Evolutionary conservation across 2,797 vertebrate genomes (phyloP).

Genomic region (Naso thynnoides): DNA sequence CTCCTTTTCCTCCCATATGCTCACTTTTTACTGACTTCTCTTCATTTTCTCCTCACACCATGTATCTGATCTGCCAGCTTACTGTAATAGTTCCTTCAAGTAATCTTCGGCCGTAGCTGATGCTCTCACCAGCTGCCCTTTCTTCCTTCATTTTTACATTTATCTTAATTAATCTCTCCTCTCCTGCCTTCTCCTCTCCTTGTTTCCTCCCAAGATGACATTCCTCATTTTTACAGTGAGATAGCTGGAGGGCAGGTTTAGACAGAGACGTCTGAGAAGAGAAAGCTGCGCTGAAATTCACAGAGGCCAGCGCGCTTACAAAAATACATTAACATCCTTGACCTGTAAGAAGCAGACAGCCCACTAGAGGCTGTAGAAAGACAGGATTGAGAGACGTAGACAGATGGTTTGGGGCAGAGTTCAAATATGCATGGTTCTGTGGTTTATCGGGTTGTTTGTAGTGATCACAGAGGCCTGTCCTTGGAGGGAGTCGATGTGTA

Average conservation of each 20-base stretch:
- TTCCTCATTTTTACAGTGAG: slow-evolving; percentile 57
- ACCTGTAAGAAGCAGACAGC: slow-evolving; percentile 46
- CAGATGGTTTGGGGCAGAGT: not conserved
- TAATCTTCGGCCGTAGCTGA: slow-evolving; percentile 33
- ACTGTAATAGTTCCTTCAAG: slow-evolving; percentile 49
- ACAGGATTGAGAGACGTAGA: not conserved
- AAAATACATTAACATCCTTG: slow-evolving; percentile 54
- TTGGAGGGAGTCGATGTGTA: slow-evolving; percentile 1
- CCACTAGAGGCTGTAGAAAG: slow-evolving; percentile 21
- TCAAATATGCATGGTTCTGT: slow-evolving; percentile 3
- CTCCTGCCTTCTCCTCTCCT: slow-evolving; percentile 5
- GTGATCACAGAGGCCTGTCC: slow-evolving; percentile 24
- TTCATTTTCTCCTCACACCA: slow-evolving; percentile 41
- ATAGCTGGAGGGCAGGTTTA: slow-evolving; percentile 64
- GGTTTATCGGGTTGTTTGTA: slow-evolving; percentile 41
- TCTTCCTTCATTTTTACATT: slow-evolving; percentile 16
- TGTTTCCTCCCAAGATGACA: slow-evolving; percentile 27
- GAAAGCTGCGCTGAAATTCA: slow-evolving; percentile 46
- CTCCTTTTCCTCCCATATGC: slow-evolving; percentile 41
- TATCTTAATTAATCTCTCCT: slow-evolving; percentile 65
- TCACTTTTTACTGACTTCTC: slow-evolving; percentile 44
- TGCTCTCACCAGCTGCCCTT: slow-evolving; percentile 6
- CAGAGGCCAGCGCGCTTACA: slow-evolving; percentile 30
- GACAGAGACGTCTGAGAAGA: slow-evolving; percentile 47
- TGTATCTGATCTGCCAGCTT: slow-evolving; percentile 48